Evolutionary conservation across 2,113 vertebrate species (phyloP), one percentile per base, ranked within the genome.

Genomic region (Sialia sialis): DNA sequence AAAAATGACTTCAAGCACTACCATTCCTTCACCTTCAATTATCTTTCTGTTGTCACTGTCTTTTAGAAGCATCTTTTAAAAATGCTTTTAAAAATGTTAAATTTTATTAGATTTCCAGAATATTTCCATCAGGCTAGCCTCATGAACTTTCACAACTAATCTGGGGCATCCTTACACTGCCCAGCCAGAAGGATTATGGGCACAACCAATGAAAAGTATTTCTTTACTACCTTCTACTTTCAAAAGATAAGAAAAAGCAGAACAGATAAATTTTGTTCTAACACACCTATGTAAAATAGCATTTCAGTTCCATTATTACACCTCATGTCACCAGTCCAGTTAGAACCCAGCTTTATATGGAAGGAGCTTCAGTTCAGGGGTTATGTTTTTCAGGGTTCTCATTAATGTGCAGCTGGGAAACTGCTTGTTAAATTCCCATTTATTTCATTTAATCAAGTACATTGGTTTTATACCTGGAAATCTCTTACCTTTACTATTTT

Each of bases 401-500:
- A 22, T 39, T 36, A 67, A 83, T 2, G 8, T 17, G 25, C 63
- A 75, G 32, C 8, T 60, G 8, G 13, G 68, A 79, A 83, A 64
- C 2, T 6, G 2, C 9, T 26, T n/a, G 13, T 27, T 59, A 83
- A 83, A 67, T 18, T 70, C 34, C 11, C 7, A 72, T 4, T 66
- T 78, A 41, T 38, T 68, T 39, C 18, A 63, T 52, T 84, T 59
- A 67, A 66, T 63, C 30, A 26, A 39, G 10, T 11, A 15, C 5
- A 38, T 17, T 41, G 3, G 4, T 7, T 70, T 64, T 73, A 69
- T 54, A 27, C 38, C 26, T n/a, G 32, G n/a, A 21, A 38, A 39
- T 39, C 51, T 55, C 62, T 70, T 77, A 99, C 99, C 99, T 99
- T 99, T 22, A 99, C 99, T 10, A 99, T 99, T 96, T 99, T 99